A percentile compares a stretch with the other conserved stretches of the same genome.
phyloP scores from a whole-genome alignment of 2,113 vertebrate genomes.

The Martes martes region DNA sequence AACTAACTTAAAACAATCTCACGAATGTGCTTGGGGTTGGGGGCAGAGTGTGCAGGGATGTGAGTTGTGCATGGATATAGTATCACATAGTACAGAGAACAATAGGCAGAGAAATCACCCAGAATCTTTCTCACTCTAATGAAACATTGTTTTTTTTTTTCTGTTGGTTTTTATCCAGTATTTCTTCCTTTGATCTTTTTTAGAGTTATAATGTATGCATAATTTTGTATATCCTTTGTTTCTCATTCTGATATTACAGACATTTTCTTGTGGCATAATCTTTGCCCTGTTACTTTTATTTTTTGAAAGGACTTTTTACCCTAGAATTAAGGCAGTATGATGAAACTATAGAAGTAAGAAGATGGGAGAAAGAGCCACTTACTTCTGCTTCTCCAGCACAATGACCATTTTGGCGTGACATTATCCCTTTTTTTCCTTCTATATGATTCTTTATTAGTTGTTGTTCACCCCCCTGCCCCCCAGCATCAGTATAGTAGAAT shows the following conservation, averaged over 20 bases:
- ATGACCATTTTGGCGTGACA: background rate
- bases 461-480: background rate
- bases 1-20: background rate
- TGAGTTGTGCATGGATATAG: background rate
- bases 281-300: background rate
- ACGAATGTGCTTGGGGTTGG: background rate
- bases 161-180: background rate
- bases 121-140: background rate
- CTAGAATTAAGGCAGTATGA: background rate
- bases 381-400: background rate
- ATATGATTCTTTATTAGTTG: background rate
- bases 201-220: background rate
- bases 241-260: background rate
- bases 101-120: background rate
- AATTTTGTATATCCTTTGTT: background rate
- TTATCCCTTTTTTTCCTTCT: background rate
- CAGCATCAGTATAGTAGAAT: background rate
- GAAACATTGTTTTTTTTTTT: background rate
- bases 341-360: background rate
- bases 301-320: background rate
- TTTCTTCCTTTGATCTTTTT: background rate
- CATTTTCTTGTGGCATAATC: background rate
- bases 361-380: background rate
- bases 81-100: background rate
- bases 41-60: background rate